Conservation (phyloP, 2,888 invertebrate species). For the Lasioglossum morio region DNA sequence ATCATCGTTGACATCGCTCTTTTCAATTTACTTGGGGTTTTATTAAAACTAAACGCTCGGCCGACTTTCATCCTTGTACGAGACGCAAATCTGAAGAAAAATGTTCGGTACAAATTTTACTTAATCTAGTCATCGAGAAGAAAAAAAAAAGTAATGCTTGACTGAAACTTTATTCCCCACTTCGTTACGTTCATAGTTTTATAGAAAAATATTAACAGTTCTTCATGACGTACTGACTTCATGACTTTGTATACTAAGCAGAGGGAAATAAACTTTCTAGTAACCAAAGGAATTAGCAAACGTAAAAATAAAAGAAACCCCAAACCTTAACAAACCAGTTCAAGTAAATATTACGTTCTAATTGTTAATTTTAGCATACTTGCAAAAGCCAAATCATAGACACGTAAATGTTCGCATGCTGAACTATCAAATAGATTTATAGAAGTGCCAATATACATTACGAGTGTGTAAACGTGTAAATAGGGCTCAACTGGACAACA, state of each 20-base stretch:
- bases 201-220: background rate
- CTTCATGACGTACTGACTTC: background rate
- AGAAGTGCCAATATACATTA: constrained; percentile 16
- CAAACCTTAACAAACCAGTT: constrained; percentile 70
- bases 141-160: constrained; percentile 45
- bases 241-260: constrained; percentile 13
- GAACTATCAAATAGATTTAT: constrained; percentile 28
- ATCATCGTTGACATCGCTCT: constrained; percentile 98
- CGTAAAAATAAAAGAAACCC: constrained; percentile 54
- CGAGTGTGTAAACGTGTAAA: constrained; percentile 16
- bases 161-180: constrained; percentile 62
- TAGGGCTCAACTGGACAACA: constrained; percentile 17
- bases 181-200: background rate
- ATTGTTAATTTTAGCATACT: constrained; percentile 38
- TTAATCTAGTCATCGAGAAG: background rate
- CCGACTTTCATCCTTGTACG: constrained; percentile 95
- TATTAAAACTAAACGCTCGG: constrained; percentile 97
- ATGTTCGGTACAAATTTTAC: constrained; percentile 38
- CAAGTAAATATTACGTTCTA: constrained; percentile 62
- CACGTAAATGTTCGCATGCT: constrained; percentile 41
- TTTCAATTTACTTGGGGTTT: constrained; percentile 96
- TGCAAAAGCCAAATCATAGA: constrained; percentile 50
- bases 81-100: constrained; percentile 88
- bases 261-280: constrained; percentile 69
- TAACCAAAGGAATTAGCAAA: constrained; percentile 65